Evolutionary conservation across 1,140 invertebrate genomes (phyloP), one percentile per base, ranked within the genome.

Genomic region (Daktulosphaira vitifoliae): DNA sequence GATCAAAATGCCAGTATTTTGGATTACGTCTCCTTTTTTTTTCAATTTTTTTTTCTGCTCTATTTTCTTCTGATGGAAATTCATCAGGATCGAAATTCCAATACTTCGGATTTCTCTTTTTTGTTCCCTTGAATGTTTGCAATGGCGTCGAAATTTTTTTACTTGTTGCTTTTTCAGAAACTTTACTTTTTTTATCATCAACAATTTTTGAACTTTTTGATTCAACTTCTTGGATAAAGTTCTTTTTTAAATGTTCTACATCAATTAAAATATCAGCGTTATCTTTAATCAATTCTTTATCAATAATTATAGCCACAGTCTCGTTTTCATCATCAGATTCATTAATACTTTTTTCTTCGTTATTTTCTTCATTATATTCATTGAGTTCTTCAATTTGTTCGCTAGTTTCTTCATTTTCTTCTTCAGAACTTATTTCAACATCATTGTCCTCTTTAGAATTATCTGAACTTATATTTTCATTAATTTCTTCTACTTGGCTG

Each of bases 341-440:
- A 65, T 56, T 50, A 54, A 68, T 65, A 22, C 51, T 37, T 22
- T 26, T 49, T 64, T 66, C 65, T 62, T 56, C 53, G n/a, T 11
- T 23, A 67, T 68, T 53, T 54, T 52, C 67, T 5, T 66, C 66
- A 33, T 69, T 65, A 51, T 52, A 46, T 44, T 68, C 66, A 52
- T 18, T 29, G 26, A 48, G 52, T 18, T 65, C 67, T 18, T 67
- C 54, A 52, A 65, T 64, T 33, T 33, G 56, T 56, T 68, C n/a
- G 25, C 66, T 33, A 4, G 13, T 11, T 13, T 50, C 22, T 48
- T 23, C 22, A 38, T 51, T 29, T 3, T 66, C 38, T n/a, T 51
- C 44, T 44, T 33, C 37, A 23, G 20, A 20, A 33, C 29, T 38
- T 33, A 53, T 46, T 16, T 56, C 65, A 33, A 6, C 29, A 6